Base-by-base conservation (phyloP, 2,888 invertebrate genomes). In the Dryomyza anilis region DNA sequence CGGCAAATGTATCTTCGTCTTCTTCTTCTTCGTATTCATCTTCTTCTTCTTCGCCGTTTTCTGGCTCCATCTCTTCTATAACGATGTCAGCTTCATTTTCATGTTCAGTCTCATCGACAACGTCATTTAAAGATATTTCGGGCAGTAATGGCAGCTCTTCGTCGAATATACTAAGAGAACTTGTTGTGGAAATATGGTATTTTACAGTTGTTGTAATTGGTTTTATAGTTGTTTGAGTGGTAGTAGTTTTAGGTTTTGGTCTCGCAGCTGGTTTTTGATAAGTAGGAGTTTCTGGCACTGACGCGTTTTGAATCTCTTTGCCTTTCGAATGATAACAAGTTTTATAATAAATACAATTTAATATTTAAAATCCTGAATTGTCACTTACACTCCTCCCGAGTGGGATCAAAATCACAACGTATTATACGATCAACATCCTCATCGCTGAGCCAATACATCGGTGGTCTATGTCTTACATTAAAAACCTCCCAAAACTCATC, bases 351-450 rank as follows among this genome's bases (percentile, higher is more conserved):
- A n/a, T n/a, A n/a, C n/a, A n/a, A n/a, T n/a, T n/a, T n/a, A 3
- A 12, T 30, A 21, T 43, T 46, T 3, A n/a, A 30, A 30, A 6
- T 23, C 10, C 12, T 16, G n/a, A n/a, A 21, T 14, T 19, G 19
- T 4, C 45, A 70, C 75, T 74, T 62, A 78, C 78, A 78, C 27
- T 72, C 70, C 0, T 69, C 50, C 25, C 67, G 53, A 14, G 53
- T 67, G 0, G 77, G 74, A 16, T 79, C 68, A 46, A 75, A 78
- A 66, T 74, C 75, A 39, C 78, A 79, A n/a, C 64, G 69, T 23
- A 79, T 73, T 27, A 72, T 76, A 50, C 60, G 43, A 6, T 75
- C 73, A n/a, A 78, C 60, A 4, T 75, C 73, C 3, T 70, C 69
- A 50, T 77, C 75, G 3, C 67, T 68, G 12, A 78, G 23, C 0